Base-by-base conservation (phyloP, 2,113 vertebrate genomes). In the Cariama cristata region DNA sequence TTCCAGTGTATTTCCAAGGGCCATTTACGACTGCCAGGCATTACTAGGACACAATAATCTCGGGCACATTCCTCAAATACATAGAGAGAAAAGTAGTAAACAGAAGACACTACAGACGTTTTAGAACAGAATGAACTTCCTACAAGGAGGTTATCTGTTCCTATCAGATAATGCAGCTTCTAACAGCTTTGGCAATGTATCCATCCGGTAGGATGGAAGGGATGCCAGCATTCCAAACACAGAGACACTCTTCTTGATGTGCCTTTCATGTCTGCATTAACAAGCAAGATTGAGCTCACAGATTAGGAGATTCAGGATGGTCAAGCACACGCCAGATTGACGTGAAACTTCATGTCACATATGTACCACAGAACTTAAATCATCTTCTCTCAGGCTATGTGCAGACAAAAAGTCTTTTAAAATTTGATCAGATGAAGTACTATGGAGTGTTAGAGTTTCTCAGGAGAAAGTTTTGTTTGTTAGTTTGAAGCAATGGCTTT, bases 191-290 rank as follows among this genome's bases (percentile, higher is more conserved):
- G 68, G 24, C 8, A 8, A 52, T 5, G 28, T 38, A 59, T 26
- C 56, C n/a, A 55, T 11, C 16, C 3, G 1, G 44, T 30, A 62
- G 26, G 21, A 49, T 47, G 23, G 66, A 91, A 79, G n/a, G 44
- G 8, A 74, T 18, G 44, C 22, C 2, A 3, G 42, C 42, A 74
- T n/a, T 63, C 32, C 52, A 52, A 62, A 81, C 21, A 68, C 18
- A 74, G 0, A 56, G 28, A 69, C 4, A 19, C 3, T 5, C 27
- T 71, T 82, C 52, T 49, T 45, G 11, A 32, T 0, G 0, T 24
- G 47, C 23, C 80, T 82, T 79, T 67, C 32, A 71, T 8, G 35
- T 23, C 35, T 60, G 23, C 28, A 24, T 30, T n/a, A 81, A 66
- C 11, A 45, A 60, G 33, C 9, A 85, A 69, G 30, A 52, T 22